Base-by-base conservation (phyloP, 2,797 vertebrate genomes). In the Urophycis tenuis region DNA sequence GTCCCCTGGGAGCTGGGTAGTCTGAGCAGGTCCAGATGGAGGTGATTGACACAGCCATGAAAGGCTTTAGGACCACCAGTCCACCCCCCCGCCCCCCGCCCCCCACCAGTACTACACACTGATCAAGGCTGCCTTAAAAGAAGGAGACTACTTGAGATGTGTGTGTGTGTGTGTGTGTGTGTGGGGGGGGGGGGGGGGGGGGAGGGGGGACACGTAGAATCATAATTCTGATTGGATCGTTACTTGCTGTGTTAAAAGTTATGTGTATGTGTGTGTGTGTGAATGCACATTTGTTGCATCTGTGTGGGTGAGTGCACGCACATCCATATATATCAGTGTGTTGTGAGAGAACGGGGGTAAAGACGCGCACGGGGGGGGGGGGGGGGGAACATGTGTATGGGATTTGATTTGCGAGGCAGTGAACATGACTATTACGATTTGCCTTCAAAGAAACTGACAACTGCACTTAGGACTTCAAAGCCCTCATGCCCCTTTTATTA, bases 401-500 rank as follows among this genome's bases (percentile, higher is more conserved):
- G 83, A 90, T 91, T 93, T 92, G 90, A 93, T 92, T 90, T 91
- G 91, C 87, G 88, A 92, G 88, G 86, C 83, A 90, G 79, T 88
- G 87, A 93, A 93, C 92, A 91, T 92, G 89, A 93, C 88, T 91
- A 92, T 92, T 92, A 91, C 87, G 79, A 87, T 90, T 85, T 88
- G 82, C 86, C 90, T 91, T 92, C 91, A 93, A 93, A 93, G 90
- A 85, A 87, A 88, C 89, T 88, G 90, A 91, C 91, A 91, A 92
- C 90, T 91, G 86, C 85, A 88, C 83, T 91, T 89, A 86, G 83
- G 87, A 87, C 91, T 90, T 93, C 92, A 94, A 94, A 94, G 90
- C 85, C 70, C 87, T 83, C 87, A 87, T 87, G 85, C 83, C 80
- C 83, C 83, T 90, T 92, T 93, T 92, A 92, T 90, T 91, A 90